A percentile compares a stretch with the other conserved stretches of the same genome.
Evolutionary conservation across 2,113 vertebrate species (phyloP).

Genomic region (Osmerus eperlanus): DNA sequence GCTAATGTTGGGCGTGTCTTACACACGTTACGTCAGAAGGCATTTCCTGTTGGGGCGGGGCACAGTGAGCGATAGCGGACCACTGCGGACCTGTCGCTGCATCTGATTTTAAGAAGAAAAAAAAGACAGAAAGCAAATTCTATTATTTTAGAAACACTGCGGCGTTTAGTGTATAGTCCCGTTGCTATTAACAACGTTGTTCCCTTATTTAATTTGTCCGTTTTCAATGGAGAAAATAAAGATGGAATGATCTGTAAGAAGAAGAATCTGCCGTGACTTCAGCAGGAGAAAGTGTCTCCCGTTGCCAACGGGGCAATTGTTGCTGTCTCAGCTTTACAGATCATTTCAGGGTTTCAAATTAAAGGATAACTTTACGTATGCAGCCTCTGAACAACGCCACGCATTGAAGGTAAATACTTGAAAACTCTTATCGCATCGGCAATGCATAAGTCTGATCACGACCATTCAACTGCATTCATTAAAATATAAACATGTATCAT

Average conservation of each 20-base stretch:
- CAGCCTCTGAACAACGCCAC: conserved; percentile 20
- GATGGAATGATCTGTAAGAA: conserved; percentile 34
- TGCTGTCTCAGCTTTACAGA: conserved; percentile 18
- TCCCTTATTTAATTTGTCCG: background rate
- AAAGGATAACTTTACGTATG: conserved; percentile 28
- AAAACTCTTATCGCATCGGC: background rate
- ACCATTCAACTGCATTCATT: too few species aligned
- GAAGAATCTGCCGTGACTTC: conserved; percentile 36
- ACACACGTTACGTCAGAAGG: conserved; percentile 20
- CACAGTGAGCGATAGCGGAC: background rate
- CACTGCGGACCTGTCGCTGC: background rate
- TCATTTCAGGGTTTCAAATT: conserved; percentile 26
- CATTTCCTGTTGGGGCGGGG: background rate
- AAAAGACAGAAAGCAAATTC: too few species aligned
- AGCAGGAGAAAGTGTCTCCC: conserved; percentile 44
- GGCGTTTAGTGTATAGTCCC: too few species aligned
- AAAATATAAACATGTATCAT: too few species aligned
- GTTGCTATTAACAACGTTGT: background rate
- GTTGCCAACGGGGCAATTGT: conserved; percentile 61
- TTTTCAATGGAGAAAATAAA: background rate
- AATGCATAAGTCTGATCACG: background rate
- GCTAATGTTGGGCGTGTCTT: conserved; percentile 1
- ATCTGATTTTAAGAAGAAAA: background rate
- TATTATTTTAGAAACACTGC: too few species aligned
- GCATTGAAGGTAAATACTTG: conserved; percentile 38